A percentile compares a stretch with the other conserved stretches of the same genome.
Conservation (phyloP, 2,113 vertebrate genomes). For the Archocentrus centrarchus region DNA sequence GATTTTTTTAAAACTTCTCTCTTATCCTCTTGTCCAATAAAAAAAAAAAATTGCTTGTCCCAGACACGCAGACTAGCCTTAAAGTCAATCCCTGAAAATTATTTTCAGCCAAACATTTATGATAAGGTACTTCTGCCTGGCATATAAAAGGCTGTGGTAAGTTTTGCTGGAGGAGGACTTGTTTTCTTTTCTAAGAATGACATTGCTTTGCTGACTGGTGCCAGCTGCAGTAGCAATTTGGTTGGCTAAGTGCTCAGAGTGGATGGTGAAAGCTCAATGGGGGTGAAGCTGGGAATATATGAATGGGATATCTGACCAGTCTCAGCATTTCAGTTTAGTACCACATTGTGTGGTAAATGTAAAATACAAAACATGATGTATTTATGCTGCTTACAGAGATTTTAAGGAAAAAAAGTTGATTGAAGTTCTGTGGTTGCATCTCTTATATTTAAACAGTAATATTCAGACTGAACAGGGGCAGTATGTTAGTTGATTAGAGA, state of each 20-base stretch:
- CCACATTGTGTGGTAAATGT: conserved; percentile 28
- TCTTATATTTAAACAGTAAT: too few species aligned
- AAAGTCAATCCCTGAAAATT: not conserved
- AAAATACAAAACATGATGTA: not conserved
- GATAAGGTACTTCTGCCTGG: conserved; percentile 47
- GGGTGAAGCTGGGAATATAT: conserved; percentile 60
- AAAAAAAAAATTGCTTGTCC: not conserved
- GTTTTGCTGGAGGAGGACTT: conserved; percentile 51
- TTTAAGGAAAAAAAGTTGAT: not conserved
- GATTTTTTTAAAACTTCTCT: too few species aligned
- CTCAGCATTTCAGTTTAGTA: conserved; percentile 47
- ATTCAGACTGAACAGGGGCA: too few species aligned
- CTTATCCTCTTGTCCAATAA: not conserved
- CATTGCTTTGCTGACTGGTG: conserved; percentile 52
- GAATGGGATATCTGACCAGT: conserved; percentile 61
- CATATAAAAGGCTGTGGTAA: conserved; percentile 52
- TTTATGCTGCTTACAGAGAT: not conserved
- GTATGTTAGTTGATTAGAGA: too few species aligned
- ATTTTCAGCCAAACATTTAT: conserved; percentile 49
- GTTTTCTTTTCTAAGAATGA: conserved; percentile 55
- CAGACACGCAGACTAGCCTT: not conserved
- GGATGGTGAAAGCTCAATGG: conserved; percentile 56
- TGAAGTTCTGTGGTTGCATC: too few species aligned
- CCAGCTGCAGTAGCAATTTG: conserved; percentile 61
- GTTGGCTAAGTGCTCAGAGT: conserved; percentile 55